A percentile compares a stretch with the other conserved stretches of the same genome.
Evolutionary conservation across 2,888 invertebrate species (phyloP).

Genomic region (Cerastis leucographa): DNA sequence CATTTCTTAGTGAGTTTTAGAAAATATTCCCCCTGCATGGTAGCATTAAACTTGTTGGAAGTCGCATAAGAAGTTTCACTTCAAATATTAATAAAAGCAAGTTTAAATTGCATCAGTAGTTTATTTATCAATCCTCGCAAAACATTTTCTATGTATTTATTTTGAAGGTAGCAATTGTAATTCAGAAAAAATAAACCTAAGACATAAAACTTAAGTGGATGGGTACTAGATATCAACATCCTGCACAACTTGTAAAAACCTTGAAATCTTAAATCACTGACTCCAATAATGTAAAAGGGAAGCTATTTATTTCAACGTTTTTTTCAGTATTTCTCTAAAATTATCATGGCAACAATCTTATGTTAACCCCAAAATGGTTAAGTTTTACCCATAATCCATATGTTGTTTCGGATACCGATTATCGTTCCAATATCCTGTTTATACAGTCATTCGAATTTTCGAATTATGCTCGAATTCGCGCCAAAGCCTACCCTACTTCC

Average conservation of each 20-base stretch:
- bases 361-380: slow-evolving; percentile 61
- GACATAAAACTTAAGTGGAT: neutral
- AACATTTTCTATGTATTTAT: too few species aligned
- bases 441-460: slow-evolving; percentile 80
- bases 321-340: slow-evolving; percentile 55
- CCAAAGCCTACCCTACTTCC: slow-evolving; percentile 88
- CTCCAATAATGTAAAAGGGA: slow-evolving; percentile 53
- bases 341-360: slow-evolving; percentile 57
- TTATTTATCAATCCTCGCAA: too few species aligned
- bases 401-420: slow-evolving; percentile 83
- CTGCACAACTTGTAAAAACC: slow-evolving; percentile 16
- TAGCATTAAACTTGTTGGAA: too few species aligned
- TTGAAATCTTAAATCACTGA: slow-evolving; percentile 49
- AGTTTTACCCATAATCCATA: slow-evolving; percentile 82
- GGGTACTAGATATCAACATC: slow-evolving; percentile 14
- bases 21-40: too few species aligned
- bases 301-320: slow-evolving; percentile 54
- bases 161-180: neutral
- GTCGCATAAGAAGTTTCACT: too few species aligned
- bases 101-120: too few species aligned
- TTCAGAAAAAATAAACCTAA: neutral
- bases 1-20: too few species aligned
- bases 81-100: too few species aligned
- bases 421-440: slow-evolving; percentile 89
- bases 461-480: slow-evolving; percentile 86